A percentile compares a stretch with the other conserved stretches of the same genome.
These are phyloP conservation scores for Pelecanoides urinatrix DNA, from an alignment of 2,113 vertebrate species.

Conservation along the genomic window DNA sequence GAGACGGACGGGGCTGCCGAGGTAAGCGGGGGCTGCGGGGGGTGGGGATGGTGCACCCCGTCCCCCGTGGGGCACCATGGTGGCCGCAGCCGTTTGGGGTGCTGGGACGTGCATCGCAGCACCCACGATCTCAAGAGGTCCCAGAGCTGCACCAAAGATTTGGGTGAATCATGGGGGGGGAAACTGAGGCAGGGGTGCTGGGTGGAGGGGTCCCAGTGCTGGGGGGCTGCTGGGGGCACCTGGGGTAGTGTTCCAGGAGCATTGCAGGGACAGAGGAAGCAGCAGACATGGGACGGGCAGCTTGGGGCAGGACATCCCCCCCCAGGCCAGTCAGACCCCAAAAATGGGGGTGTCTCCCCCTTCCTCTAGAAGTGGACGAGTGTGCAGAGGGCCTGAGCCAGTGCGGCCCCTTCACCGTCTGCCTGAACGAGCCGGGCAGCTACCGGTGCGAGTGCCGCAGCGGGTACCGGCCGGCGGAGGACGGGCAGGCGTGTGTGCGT, in stretches of 20 bases:
- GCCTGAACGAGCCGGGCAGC: constrained; percentile 81
- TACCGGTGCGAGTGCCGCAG: constrained; percentile 82
- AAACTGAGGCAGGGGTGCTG: background rate
- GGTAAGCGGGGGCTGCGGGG: constrained; percentile 69
- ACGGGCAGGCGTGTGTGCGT: constrained; percentile 80
- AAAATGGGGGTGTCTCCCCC: background rate
- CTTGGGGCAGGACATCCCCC: background rate
- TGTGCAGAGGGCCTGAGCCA: constrained; percentile 73
- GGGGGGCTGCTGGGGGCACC: background rate
- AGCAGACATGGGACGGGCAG: background rate
- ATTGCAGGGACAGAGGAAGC: accelerated
- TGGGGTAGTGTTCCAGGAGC: accelerated
- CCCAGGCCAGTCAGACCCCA: accelerated
- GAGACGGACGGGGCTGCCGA: constrained; percentile 83
- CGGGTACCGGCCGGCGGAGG: constrained; percentile 72
- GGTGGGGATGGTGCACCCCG: accelerated
- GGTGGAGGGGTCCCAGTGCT: no score
- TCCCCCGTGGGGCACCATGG: accelerated
- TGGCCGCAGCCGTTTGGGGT: accelerated
- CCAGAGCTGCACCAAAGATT: background rate
- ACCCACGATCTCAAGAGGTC: accelerated
- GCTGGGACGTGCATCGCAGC: background rate
- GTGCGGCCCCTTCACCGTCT: constrained; percentile 80
- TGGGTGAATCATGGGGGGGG: accelerated
- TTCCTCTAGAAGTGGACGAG: constrained; percentile 84